Percentiles rank a stretch among this genome's conserved stretches.
These are phyloP conservation scores for Epinephelus cyanopodus DNA, from an alignment of 2,113 vertebrate species.

Conservation along the genomic window DNA sequence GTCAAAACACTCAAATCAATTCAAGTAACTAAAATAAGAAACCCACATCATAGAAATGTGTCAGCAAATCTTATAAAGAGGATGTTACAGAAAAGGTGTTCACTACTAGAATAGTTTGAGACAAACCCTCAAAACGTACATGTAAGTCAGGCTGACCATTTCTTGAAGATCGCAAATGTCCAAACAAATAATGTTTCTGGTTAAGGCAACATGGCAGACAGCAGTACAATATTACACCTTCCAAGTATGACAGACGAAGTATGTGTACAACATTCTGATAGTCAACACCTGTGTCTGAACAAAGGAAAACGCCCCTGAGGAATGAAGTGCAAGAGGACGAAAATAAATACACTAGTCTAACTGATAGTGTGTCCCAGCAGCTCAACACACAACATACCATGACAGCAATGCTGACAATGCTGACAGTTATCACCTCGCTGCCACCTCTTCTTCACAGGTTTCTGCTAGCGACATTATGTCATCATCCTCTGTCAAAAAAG, in stretches of 20 bases:
- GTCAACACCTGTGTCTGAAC: slow-evolving; percentile 21
- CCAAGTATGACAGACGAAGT: background rate
- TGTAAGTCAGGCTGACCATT: background rate
- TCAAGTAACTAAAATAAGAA: background rate
- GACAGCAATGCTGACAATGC: slow-evolving; percentile 16
- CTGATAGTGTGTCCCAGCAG: background rate
- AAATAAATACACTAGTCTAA: slow-evolving; percentile 15
- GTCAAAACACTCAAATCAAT: slow-evolving; percentile 4
- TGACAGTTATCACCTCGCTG: slow-evolving; percentile 10
- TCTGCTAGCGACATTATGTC: background rate
- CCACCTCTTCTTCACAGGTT: slow-evolving; percentile 25
- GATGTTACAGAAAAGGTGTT: background rate
- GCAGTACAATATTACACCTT: background rate
- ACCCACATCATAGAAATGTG: background rate
- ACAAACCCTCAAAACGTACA: background rate
- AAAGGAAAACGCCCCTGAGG: slow-evolving; percentile 6
- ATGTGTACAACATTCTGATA: background rate
- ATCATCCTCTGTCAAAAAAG: slow-evolving; percentile 18
- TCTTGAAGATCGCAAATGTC: too few species aligned
- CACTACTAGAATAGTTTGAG: background rate
- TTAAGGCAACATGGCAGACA: background rate
- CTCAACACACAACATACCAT: slow-evolving; percentile 29
- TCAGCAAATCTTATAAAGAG: slow-evolving; percentile 1
- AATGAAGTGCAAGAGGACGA: background rate
- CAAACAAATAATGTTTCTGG: background rate